A percentile compares a stretch with the other conserved stretches of the same genome.
Evolutionary conservation across 2,888 invertebrate species (phyloP).

Genomic region (Heliconius aoede): DNA sequence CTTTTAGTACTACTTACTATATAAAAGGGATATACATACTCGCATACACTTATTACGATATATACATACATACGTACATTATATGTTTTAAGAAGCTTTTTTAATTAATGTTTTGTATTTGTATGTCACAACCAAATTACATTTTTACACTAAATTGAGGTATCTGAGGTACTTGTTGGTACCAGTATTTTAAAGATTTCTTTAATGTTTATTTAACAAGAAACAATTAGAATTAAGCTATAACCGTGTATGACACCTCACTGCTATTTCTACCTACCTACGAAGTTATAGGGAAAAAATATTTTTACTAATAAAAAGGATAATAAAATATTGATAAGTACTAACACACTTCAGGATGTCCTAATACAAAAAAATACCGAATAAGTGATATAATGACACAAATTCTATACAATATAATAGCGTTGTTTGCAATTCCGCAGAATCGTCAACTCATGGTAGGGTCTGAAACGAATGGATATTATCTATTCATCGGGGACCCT

Average conservation of each 20-base stretch:
- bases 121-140: too few species aligned
- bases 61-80: neutral
- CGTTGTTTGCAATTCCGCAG: constrained; percentile 59
- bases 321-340: neutral
- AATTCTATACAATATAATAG: constrained; percentile 51
- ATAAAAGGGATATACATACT: constrained; percentile 36
- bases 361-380: constrained; percentile 37
- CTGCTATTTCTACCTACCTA: too few species aligned
- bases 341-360: constrained; percentile 20
- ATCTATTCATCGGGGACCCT: constrained; percentile 77
- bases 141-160: too few species aligned
- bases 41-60: constrained; percentile 30
- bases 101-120: too few species aligned
- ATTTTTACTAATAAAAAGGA: neutral
- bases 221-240: too few species aligned
- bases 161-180: too few species aligned
- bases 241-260: too few species aligned
- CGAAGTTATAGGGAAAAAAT: neutral
- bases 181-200: too few species aligned
- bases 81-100: neutral
- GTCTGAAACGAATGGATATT: constrained; percentile 74
- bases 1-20: constrained; percentile 30
- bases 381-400: constrained; percentile 47
- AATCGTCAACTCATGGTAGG: constrained; percentile 75
- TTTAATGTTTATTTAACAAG: too few species aligned